Evolutionary conservation across 2,888 invertebrate genomes (phyloP), one percentile per base, ranked within the genome.

Genomic region (Dichetophora obliterata): DNA sequence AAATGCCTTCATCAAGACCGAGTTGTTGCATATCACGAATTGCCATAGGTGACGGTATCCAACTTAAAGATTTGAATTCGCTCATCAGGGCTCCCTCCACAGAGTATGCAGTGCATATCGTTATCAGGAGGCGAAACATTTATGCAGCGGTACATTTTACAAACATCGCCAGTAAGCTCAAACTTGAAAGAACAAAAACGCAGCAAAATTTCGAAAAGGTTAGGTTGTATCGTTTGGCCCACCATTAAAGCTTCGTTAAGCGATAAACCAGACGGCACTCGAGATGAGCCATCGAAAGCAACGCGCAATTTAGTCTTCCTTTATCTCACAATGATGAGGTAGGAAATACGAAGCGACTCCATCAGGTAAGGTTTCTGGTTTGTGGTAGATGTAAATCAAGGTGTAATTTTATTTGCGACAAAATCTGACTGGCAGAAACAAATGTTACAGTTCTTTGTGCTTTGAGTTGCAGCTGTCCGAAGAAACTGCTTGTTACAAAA

Each of bases 191-290:
- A 54, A 5, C 71, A 63, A 66, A 72, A 76, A 14, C 70, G 27
- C 22, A 75, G 22, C 16, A 75, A 22, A 50, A 31, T 70, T 4
- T 63, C 63, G 50, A 52, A 48, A 14, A 75, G 31, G 24, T 34
- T 63, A 27, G 63, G 24, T 50, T 70, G 63, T 50, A 70, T 75
- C 0, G 70, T 63, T 6, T 70, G 70, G 48, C 75, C 70, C 5
- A 71, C 76, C 73, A 77, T 76, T 19, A 75, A 31, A 16, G 73
- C 54, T 1, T 78, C 78, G 27, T 75, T 80, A 3, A 78, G 52
- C 8, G 79, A 77, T 14, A 48, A 3, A 11, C 76, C 68, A 11
- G 77, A 24, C 27, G 6, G 6, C 3, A 6, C 6, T 2, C 78
- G 31, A 3, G 31, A 3, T 6, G 50, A 50, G 3, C 50, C 54